Percentiles rank a stretch among this genome's conserved stretches.
phyloP scores from a whole-genome alignment of 2,113 vertebrate genomes.

The Channa maculata region DNA sequence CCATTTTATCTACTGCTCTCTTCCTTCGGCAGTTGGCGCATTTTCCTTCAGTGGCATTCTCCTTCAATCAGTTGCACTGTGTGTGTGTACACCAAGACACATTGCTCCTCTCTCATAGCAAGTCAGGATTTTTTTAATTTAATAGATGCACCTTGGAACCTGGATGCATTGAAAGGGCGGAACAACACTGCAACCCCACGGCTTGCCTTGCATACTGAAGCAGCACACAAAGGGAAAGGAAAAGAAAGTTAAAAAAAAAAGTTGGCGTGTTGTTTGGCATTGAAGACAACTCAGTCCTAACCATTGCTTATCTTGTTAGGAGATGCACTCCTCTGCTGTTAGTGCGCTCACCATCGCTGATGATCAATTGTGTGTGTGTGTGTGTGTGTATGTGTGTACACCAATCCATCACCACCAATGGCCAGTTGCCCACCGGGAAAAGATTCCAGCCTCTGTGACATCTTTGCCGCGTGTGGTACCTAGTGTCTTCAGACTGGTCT shows the following conservation, averaged over 20 bases:
- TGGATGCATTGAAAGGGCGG: constrained; percentile 31
- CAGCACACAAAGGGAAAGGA: neutral
- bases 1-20: constrained; percentile 75
- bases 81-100: constrained; percentile 51
- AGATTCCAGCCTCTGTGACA: neutral
- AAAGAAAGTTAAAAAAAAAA: neutral
- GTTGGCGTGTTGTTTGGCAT: constrained; percentile 18
- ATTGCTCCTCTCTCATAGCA: constrained; percentile 25
- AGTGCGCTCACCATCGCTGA: constrained; percentile 25
- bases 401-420: neutral
- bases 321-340: constrained; percentile 30
- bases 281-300: constrained; percentile 27
- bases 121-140: constrained; percentile 51
- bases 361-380: constrained; percentile 37
- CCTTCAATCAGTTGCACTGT: constrained; percentile 67
- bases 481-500: no score
- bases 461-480: neutral
- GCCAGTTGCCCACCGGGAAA: constrained; percentile 18
- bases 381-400: no score
- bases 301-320: constrained; percentile 49
- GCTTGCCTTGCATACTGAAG: neutral
- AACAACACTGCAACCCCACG: constrained; percentile 3
- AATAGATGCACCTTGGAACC: constrained; percentile 50
- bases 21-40: constrained; percentile 69
- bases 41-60: constrained; percentile 76